Percentiles rank a stretch among this genome's conserved stretches.
phyloP scores from a whole-genome alignment of 2,888 invertebrate genomes.

The Meteorus cinctellus region DNA sequence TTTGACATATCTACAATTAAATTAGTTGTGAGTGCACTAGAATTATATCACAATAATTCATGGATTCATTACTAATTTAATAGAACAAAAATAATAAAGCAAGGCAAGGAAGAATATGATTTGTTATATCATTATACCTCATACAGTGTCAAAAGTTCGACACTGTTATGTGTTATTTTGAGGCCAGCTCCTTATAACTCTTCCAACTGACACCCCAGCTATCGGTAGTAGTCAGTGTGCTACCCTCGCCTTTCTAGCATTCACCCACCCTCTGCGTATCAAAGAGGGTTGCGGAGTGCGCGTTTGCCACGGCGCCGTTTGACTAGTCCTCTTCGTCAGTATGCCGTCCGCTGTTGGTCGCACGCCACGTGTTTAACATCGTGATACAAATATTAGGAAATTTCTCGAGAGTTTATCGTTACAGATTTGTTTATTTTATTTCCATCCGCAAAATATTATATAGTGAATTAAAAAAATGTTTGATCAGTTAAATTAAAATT shows the following conservation, averaged over 20 bases:
- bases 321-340: constrained; percentile 64
- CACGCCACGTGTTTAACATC: constrained; percentile 61
- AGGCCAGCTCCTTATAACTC: constrained; percentile 27
- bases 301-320: constrained; percentile 62
- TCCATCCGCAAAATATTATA: not conserved
- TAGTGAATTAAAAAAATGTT: not conserved
- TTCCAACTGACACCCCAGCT: constrained; percentile 13
- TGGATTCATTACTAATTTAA: not conserved
- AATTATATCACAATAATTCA: not conserved
- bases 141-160: not conserved
- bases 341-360: constrained; percentile 69
- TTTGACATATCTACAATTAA: not conserved
- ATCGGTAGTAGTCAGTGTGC: constrained; percentile 14
- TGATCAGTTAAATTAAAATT: too few relatives aligned
- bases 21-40: not conserved
- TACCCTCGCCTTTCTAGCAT: constrained; percentile 1
- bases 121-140: not conserved
- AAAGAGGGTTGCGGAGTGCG: constrained; percentile 60
- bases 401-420: not conserved
- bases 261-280: constrained; percentile 18
- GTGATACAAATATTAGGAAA: not conserved
- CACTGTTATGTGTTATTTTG: constrained; percentile 1
- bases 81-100: not conserved
- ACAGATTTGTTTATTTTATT: not conserved
- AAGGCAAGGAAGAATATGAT: not conserved